Evolutionary conservation across 2,113 vertebrate genomes (phyloP).

Genomic region (Sus scrofa): T2T-Sscrofa CM000814.6:129587001-129587500

Average conservation of each 20-base stretch:
- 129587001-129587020: neutral
- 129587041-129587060: neutral
- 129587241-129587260: neutral
- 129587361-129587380: too few relatives aligned
- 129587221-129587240: neutral
- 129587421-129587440: too few relatives aligned
- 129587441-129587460: too few relatives aligned
- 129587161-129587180: constrained; percentile 19
- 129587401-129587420: too few relatives aligned
- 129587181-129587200: neutral
- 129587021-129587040: constrained; percentile 3
- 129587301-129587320: neutral
- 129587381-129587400: too few relatives aligned
- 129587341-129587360: neutral
- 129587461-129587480: too few relatives aligned
- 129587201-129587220: constrained; percentile 29
- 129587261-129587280: neutral
- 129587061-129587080: neutral
- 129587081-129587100: neutral
- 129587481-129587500: too few relatives aligned
- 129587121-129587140: neutral
- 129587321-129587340: neutral
- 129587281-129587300: constrained; percentile 32
- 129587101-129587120: neutral
- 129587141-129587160: constrained; percentile 13